Base-by-base conservation (phyloP, 2,113 vertebrate species). In the Labeo catla region DNA sequence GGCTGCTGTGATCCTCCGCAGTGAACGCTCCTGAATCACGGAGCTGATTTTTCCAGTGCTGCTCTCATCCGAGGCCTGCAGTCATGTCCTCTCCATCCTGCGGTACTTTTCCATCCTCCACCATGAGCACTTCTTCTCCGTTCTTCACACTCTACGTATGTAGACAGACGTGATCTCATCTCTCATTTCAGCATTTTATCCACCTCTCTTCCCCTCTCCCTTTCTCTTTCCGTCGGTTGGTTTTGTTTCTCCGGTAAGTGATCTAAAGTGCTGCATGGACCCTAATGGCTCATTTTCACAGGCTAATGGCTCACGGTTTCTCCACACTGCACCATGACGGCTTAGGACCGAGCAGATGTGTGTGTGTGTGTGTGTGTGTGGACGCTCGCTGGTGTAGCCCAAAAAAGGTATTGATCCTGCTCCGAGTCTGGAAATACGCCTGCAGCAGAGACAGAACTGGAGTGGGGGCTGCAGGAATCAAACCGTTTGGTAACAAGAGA, bases 401-500 rank as follows among this genome's bases (percentile, higher is more conserved):
- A 93, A 94, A 95, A 95, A 94, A 77, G 85, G 91, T 95, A 95
- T 95, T 93, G 95, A 94, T 91, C 82, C 87, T 91, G 76, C 87
- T 91, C 90, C 84, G 87, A 89, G 91, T 90, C 92, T 91, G 93
- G 93, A 94, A 93, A 94, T 92, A 82, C 82, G 89, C 88, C 81
- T 87, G 85, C 23, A 80, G 80, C 66, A 15, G 86, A 68, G 59
- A 6, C n/a, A 21, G 45, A 21, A 6, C 43, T 28, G 10, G 73
- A 61, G 84, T 5, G 81, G 70, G 43, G 74, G 45, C 45, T 70
- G 66, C 59, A 15, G 74, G 72, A 77, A 21, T 66, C 80, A 49
- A 49, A 12, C 7, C 21, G 23, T 43, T 59, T 4, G 15, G 52
- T 87, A 72, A 87, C 63, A 12, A 77, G 59, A 85, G 72, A 72